Percentiles rank a stretch among this genome's conserved stretches.
These are phyloP conservation scores for Phrynosoma blainvillii DNA, from an alignment of 2,113 vertebrate genomes.

Conservation along the genomic window DNA sequence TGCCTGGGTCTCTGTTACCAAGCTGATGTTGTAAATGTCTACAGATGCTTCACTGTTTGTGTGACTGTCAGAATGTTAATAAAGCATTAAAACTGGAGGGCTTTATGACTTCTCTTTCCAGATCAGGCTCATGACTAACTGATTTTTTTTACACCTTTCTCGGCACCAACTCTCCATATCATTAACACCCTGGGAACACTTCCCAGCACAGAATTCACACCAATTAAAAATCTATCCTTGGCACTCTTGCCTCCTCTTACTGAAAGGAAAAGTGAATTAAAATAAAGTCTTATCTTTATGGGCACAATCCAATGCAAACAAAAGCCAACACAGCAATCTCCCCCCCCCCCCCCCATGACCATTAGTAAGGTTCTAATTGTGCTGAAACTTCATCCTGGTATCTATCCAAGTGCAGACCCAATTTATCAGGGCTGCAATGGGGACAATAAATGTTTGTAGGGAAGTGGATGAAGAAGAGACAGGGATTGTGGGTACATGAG, in stretches of 20 bases:
- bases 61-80: neutral
- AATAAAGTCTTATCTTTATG: conserved; percentile 36
- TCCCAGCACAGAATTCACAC: conserved; percentile 54
- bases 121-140: conserved; percentile 31
- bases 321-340: conserved; percentile 9
- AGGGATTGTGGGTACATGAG: neutral
- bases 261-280: conserved; percentile 52
- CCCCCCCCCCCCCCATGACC: neutral
- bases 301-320: conserved; percentile 50
- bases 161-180: conserved; percentile 51
- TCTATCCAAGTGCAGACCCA: neutral
- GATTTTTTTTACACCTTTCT: conserved; percentile 46
- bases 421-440: neutral
- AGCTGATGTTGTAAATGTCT: neutral
- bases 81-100: conserved; percentile 35
- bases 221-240: conserved; percentile 66
- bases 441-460: neutral
- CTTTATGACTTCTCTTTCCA: conserved; percentile 49
- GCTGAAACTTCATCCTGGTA: neutral
- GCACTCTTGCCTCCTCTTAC: conserved; percentile 42
- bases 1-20: neutral
- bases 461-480: neutral
- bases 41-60: conserved; percentile 17
- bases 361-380: too few relatives aligned
- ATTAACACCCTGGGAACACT: conserved; percentile 63